Percentiles rank a stretch among this genome's conserved stretches.
Evolutionary conservation across 2,888 invertebrate species (phyloP).

Genomic region (Trachelus troglodyta): DNA sequence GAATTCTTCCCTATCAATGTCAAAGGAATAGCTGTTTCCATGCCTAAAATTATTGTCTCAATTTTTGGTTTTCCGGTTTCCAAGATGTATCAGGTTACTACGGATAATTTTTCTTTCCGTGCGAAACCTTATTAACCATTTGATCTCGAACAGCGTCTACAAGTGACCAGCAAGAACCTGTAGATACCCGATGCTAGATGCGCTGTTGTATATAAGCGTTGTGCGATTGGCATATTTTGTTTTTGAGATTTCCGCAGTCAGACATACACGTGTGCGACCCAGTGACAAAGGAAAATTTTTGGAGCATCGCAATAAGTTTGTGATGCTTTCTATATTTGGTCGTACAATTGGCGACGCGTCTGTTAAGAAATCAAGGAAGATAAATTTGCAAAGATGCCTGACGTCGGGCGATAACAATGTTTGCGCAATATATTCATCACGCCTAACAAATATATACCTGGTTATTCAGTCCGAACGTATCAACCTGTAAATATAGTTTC

Average conservation of each 20-base stretch:
- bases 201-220: too few relatives aligned
- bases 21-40: slow-evolving; percentile 73
- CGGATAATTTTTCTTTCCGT: slow-evolving; percentile 53
- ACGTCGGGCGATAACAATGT: not conserved
- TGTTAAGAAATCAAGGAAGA: not conserved
- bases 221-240: too few relatives aligned
- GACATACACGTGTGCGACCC: not conserved
- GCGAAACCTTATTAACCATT: not conserved
- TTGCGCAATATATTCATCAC: not conserved
- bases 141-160: too few relatives aligned
- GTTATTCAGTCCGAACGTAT: not conserved
- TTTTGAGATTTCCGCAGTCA: too few relatives aligned
- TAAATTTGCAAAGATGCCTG: not conserved
- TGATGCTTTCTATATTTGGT: not conserved
- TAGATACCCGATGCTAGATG: too few relatives aligned
- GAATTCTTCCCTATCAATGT: slow-evolving; percentile 75
- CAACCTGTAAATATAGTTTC: too few relatives aligned
- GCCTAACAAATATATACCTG: not conserved
- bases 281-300: not conserved
- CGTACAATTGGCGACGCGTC: not conserved
- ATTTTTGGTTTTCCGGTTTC: slow-evolving; percentile 71
- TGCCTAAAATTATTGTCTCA: slow-evolving; percentile 71
- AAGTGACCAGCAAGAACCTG: too few relatives aligned
- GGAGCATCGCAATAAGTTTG: not conserved
- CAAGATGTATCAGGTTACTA: slow-evolving; percentile 72